Percentiles rank a stretch among this genome's conserved stretches.
phyloP scores from a whole-genome alignment of 2,888 invertebrate genomes.

The Thyatira batis region DNA sequence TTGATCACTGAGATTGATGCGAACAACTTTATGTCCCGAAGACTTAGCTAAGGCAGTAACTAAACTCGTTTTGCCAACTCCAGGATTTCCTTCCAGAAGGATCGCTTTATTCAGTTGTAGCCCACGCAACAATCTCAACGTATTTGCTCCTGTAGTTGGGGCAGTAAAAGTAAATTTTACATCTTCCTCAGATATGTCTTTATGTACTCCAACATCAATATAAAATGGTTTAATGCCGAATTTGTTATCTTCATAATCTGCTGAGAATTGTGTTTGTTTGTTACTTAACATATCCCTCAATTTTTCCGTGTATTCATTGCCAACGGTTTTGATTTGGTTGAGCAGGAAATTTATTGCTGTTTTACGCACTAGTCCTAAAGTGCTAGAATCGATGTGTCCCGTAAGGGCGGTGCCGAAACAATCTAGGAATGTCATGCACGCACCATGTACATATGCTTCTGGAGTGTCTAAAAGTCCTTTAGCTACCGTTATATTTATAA shows the following conservation, averaged over 20 bases:
- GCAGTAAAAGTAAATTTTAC: slow-evolving; percentile 87
- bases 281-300: slow-evolving; percentile 55
- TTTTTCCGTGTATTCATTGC: slow-evolving; percentile 58
- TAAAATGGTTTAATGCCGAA: slow-evolving; percentile 92
- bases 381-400: slow-evolving; percentile 84
- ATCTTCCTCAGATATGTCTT: slow-evolving; percentile 36
- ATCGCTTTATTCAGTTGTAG: slow-evolving; percentile 96
- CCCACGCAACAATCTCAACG: slow-evolving; percentile 92
- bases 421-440: slow-evolving; percentile 95
- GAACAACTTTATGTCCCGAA: slow-evolving; percentile 91
- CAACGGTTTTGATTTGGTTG: slow-evolving; percentile 72
- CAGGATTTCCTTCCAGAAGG: slow-evolving; percentile 97
- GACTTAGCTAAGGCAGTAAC: slow-evolving; percentile 94
- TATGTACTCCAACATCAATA: slow-evolving; percentile 79
- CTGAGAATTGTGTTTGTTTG: slow-evolving; percentile 55
- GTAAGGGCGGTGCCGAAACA: slow-evolving; percentile 93
- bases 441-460: slow-evolving; percentile 93
- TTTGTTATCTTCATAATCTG: slow-evolving; percentile 55
- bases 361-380: slow-evolving; percentile 67
- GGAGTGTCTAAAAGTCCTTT: slow-evolving; percentile 70
- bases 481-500: slow-evolving; percentile 86
- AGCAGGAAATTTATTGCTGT: slow-evolving; percentile 82
- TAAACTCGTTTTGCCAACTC: slow-evolving; percentile 98
- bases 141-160: slow-evolving; percentile 91
- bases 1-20: slow-evolving; percentile 99